These are phyloP conservation scores for Thamnophis sirtalis DNA, from an alignment of 2,113 vertebrate species.

Conservation along the genomic window DNA sequence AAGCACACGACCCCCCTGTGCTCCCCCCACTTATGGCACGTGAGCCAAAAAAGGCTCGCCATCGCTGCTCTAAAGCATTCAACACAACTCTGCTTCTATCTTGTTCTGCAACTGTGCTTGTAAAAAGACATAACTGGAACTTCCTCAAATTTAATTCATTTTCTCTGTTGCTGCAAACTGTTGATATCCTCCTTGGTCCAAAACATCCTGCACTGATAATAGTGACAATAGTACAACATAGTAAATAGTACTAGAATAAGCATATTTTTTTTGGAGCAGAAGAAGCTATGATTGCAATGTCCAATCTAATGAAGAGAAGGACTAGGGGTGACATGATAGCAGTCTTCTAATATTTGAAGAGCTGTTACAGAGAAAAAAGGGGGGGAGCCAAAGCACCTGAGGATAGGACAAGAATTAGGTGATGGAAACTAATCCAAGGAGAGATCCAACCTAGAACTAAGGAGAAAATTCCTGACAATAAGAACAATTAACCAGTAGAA, in stretches of 20 bases:
- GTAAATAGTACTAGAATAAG: accelerated
- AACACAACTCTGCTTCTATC: background rate
- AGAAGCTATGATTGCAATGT: background rate
- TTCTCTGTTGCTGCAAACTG: background rate
- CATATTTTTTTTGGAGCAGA: background rate
- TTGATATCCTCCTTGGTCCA: background rate
- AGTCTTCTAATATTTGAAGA: too few species aligned
- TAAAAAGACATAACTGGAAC: background rate
- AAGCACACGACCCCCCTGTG: too few species aligned
- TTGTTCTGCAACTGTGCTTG: background rate
- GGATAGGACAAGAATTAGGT: too few species aligned
- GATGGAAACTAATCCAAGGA: too few species aligned
- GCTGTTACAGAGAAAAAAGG: too few species aligned
- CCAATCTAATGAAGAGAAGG: too few species aligned
- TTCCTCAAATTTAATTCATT: background rate
- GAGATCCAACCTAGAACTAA: background rate
- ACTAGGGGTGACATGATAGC: too few species aligned
- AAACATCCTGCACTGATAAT: background rate
- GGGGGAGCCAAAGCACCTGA: too few species aligned
- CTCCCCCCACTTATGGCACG: too few species aligned
- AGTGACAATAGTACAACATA: background rate
- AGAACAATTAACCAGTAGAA: background rate
- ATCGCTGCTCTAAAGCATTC: background rate
- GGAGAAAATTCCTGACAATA: background rate
- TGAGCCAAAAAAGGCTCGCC: too few species aligned